phyloP scores from a whole-genome alignment of 2,797 vertebrate species.

The Oryzias dopingdopingensis region DNA sequence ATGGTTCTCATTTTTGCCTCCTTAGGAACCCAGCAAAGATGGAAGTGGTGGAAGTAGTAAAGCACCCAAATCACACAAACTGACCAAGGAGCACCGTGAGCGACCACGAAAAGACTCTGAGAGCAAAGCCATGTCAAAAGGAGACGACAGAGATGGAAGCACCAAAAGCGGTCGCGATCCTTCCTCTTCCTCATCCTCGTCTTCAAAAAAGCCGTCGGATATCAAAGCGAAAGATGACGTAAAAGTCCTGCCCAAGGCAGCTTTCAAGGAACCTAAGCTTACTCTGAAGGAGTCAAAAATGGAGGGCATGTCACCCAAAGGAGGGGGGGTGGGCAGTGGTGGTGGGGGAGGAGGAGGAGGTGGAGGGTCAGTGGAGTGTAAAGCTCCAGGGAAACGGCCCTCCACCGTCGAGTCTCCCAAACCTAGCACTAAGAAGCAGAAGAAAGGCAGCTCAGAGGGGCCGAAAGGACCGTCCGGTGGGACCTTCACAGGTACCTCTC shows the following conservation, averaged over 20 bases:
- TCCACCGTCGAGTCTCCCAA: constrained; percentile 91
- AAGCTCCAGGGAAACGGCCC: constrained; percentile 90
- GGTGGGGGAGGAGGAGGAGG: constrained; percentile 65
- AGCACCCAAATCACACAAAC: constrained; percentile 90
- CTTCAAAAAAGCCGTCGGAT: constrained; percentile 86
- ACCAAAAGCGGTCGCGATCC: constrained; percentile 81
- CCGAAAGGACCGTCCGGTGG: constrained; percentile 69
- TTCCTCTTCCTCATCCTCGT: constrained; percentile 70
- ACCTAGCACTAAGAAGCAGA: constrained; percentile 92
- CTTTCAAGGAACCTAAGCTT: constrained; percentile 97
- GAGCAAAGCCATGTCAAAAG: constrained; percentile 88
- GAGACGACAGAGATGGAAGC: constrained; percentile 84
- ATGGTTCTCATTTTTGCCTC: constrained; percentile 16
- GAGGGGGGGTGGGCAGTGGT: constrained; percentile 79
- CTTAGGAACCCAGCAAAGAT: constrained; percentile 82
- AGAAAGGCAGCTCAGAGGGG: constrained; percentile 90
- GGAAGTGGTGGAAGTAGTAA: constrained; percentile 82
- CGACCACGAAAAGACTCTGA: constrained; percentile 95
- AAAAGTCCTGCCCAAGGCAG: constrained; percentile 90
- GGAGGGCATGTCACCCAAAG: constrained; percentile 93
- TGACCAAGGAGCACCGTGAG: constrained; percentile 94
- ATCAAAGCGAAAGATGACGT: constrained; percentile 92
- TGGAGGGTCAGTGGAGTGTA: constrained; percentile 73
- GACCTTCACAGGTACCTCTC: constrained; percentile 81
- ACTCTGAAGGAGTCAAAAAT: constrained; percentile 94